Conservation (phyloP, 2,888 invertebrate genomes). For the Drosophila pseudotalamancana region DNA sequence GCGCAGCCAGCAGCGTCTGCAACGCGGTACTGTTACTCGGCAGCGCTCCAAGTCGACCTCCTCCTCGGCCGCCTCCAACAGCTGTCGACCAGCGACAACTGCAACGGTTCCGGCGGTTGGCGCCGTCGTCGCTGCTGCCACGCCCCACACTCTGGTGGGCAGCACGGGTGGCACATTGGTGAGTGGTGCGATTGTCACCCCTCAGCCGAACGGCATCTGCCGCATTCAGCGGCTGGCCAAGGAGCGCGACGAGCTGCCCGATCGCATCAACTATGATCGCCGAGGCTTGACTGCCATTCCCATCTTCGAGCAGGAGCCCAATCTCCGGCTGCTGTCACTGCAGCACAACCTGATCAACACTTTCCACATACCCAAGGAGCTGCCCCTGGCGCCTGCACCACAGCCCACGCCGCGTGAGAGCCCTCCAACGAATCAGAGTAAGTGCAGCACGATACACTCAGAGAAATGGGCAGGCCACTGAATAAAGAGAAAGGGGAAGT, state of each 20-base stretch:
- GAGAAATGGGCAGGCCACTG: too few species aligned
- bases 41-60: constrained; percentile 81
- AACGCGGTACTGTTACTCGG: constrained; percentile 62
- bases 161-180: constrained; percentile 61
- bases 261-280: constrained; percentile 94
- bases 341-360: constrained; percentile 94
- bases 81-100: constrained; percentile 64
- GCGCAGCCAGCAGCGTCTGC: constrained; percentile 62
- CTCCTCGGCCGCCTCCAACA: constrained; percentile 75
- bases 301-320: constrained; percentile 91
- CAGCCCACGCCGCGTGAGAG: constrained; percentile 46
- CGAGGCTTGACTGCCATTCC: constrained; percentile 93
- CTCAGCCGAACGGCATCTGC: constrained; percentile 83
- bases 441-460: too few species aligned
- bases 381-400: constrained; percentile 36
- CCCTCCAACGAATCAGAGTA: constrained; percentile 24
- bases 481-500: too few species aligned
- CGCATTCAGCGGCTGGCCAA: constrained; percentile 89
- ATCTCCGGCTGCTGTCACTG: constrained; percentile 92
- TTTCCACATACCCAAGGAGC: constrained; percentile 83
- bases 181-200: constrained; percentile 72
- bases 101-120: constrained; percentile 2
- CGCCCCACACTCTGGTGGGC: constrained; percentile 56
- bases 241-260: constrained; percentile 93
- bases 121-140: constrained; percentile 38